Conservation (phyloP, 2,797 vertebrate species). For the Alfaro cultratus region DNA sequence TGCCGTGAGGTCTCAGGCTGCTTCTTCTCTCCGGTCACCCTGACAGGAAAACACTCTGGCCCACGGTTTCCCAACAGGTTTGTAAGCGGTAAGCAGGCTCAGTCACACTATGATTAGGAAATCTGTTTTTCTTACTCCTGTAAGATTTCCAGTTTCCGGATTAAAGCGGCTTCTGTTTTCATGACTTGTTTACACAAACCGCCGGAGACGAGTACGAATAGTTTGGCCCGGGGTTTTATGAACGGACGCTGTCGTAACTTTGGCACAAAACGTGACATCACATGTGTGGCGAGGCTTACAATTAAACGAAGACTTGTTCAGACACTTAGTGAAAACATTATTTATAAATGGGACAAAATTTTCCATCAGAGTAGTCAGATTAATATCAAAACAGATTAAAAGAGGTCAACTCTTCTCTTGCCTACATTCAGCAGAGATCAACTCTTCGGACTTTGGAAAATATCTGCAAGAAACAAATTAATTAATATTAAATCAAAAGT, state of each 20-base stretch:
- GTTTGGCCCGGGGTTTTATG: slow-evolving; percentile 21
- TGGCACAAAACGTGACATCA: not conserved
- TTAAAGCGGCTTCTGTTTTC: slow-evolving; percentile 50
- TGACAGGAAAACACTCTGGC: slow-evolving; percentile 14
- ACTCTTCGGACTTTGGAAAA: slow-evolving; percentile 67
- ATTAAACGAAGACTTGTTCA: not conserved
- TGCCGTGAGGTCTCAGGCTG: not conserved
- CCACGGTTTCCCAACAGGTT: slow-evolving; percentile 50
- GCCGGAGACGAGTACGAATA: slow-evolving; percentile 1
- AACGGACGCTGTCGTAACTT: not conserved
- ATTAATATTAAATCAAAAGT: not conserved
- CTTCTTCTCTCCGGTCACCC: slow-evolving; percentile 1
- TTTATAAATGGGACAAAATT: not conserved
- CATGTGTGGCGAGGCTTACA: not conserved
- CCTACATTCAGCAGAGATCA: slow-evolving; percentile 64
- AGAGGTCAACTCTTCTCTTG: slow-evolving; percentile 52
- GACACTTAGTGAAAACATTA: not conserved
- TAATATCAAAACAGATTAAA: not conserved
- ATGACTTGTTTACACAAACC: slow-evolving; percentile 29
- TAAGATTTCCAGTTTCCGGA: slow-evolving; percentile 58
- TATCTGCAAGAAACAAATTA: slow-evolving; percentile 67
- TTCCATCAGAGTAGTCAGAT: not conserved
- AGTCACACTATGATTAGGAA: slow-evolving; percentile 30
- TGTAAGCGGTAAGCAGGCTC: slow-evolving; percentile 39
- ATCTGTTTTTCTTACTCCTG: slow-evolving; percentile 55